Conservation (phyloP, 2,797 vertebrate genomes). For the Xenops minutus region DNA sequence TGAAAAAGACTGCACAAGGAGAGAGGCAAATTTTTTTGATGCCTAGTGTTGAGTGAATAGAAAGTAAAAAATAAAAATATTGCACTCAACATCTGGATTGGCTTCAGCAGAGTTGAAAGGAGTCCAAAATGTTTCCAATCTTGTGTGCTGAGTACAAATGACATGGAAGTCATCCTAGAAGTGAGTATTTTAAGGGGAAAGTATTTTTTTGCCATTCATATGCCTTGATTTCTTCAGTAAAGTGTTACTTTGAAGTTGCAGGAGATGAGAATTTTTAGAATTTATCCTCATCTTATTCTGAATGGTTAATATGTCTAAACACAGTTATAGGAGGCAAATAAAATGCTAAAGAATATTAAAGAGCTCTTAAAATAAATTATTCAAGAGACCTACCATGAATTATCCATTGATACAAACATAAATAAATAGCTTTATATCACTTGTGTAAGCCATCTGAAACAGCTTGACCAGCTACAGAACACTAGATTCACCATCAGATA, state of each 20-base stretch:
- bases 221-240: conserved; percentile 22
- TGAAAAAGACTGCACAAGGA: conserved; percentile 41
- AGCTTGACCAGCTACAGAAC: conserved; percentile 30
- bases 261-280: conserved; percentile 1
- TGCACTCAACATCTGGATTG: conserved; percentile 52
- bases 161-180: conserved; percentile 7
- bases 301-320: conserved; percentile 37
- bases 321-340: conserved; percentile 11
- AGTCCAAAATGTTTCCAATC: conserved; percentile 40
- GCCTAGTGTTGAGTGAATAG: conserved; percentile 23
- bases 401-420: conserved; percentile 61
- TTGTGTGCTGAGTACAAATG: conserved; percentile 11
- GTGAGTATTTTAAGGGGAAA: background rate
- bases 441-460: conserved; percentile 41
- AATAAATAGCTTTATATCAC: conserved; percentile 56
- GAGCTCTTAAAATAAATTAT: conserved; percentile 68
- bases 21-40: conserved; percentile 29
- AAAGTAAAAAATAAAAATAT: conserved; percentile 55
- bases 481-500: background rate
- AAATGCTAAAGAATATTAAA: conserved; percentile 57
- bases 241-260: conserved; percentile 18
- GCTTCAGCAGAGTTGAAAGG: conserved; percentile 21
- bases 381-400: conserved; percentile 49
- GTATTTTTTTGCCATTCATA: background rate
- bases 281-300: background rate